These are phyloP conservation scores for Nasonia oneida DNA, from an alignment of 2,888 invertebrate genomes.

Conservation along the genomic window DNA sequence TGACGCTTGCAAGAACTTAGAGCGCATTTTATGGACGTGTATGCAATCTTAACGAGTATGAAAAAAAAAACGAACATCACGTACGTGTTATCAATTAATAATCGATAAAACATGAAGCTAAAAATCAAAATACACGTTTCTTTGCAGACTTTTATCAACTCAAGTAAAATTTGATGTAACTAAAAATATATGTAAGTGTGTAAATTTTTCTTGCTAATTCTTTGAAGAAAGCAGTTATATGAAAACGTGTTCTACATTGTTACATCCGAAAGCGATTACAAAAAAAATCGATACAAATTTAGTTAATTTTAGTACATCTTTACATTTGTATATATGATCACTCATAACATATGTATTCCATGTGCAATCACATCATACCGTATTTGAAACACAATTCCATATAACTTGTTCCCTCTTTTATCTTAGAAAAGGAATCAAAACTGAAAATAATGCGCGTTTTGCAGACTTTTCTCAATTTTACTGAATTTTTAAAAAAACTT, in stretches of 20 bases:
- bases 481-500: slow-evolving; percentile 43
- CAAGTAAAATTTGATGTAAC: slow-evolving; percentile 39
- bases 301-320: slow-evolving; percentile 11
- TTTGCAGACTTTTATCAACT: slow-evolving; percentile 34
- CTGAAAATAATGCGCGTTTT: slow-evolving; percentile 15
- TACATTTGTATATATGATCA: slow-evolving; percentile 1
- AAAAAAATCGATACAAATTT: slow-evolving; percentile 22
- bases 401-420: slow-evolving; percentile 27
- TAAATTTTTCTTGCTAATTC: slow-evolving; percentile 50
- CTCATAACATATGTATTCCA: not conserved
- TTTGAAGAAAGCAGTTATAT: slow-evolving; percentile 46
- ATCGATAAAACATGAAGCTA: slow-evolving; percentile 56
- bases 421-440: not conserved
- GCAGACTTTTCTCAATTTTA: slow-evolving; percentile 29
- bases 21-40: slow-evolving; percentile 61
- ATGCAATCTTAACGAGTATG: slow-evolving; percentile 57
- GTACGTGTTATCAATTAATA: slow-evolving; percentile 46
- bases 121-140: slow-evolving; percentile 46
- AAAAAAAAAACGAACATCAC: slow-evolving; percentile 40
- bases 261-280: not conserved
- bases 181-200: slow-evolving; percentile 61
- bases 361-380: slow-evolving; percentile 24
- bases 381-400: slow-evolving; percentile 2
- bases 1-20: slow-evolving; percentile 51
- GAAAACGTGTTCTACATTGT: not conserved